A percentile compares a stretch with the other conserved stretches of the same genome.
These are phyloP conservation scores for Cepaea hortensis DNA, from an alignment of 2,888 invertebrate genomes.

Conservation along the genomic window DNA sequence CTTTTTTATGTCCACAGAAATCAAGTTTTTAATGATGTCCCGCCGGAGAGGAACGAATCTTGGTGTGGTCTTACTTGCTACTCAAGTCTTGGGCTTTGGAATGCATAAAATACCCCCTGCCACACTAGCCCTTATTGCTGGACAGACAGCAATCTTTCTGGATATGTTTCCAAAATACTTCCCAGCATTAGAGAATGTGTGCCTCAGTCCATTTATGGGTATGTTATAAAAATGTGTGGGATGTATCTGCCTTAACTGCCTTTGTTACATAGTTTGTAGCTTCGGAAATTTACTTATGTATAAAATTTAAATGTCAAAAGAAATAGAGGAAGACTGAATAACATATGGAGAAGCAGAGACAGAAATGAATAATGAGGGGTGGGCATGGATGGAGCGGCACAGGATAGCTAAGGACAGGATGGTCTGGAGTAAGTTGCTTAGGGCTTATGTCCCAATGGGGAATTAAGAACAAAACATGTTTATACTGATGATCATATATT, in stretches of 20 bases:
- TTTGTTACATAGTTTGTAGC: neutral
- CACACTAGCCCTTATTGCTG: slow-evolving; percentile 78
- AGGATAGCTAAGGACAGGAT: too few species aligned
- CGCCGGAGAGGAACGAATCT: slow-evolving; percentile 1
- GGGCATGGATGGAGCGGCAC: too few species aligned
- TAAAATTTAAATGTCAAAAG: neutral
- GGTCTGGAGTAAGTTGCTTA: too few species aligned
- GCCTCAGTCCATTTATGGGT: slow-evolving; percentile 78
- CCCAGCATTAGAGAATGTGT: slow-evolving; percentile 76
- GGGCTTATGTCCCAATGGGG: too few species aligned
- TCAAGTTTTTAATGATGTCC: slow-evolving; percentile 4
- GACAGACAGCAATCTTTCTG: slow-evolving; percentile 78
- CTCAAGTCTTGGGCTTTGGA: slow-evolving; percentile 68
- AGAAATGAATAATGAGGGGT: too few species aligned
- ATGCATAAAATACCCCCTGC: slow-evolving; percentile 78
- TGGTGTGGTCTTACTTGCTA: slow-evolving; percentile 62
- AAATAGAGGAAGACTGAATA: too few species aligned
- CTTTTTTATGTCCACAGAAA: too few species aligned
- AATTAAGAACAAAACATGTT: too few species aligned
- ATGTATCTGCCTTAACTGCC: neutral
- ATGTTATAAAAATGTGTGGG: neutral
- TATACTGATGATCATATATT: too few species aligned
- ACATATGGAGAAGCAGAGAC: too few species aligned
- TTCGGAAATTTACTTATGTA: too few species aligned
- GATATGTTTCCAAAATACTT: slow-evolving; percentile 54